phyloP scores from a whole-genome alignment of 2,797 vertebrate species.

The Oreochromis grahami region DNA sequence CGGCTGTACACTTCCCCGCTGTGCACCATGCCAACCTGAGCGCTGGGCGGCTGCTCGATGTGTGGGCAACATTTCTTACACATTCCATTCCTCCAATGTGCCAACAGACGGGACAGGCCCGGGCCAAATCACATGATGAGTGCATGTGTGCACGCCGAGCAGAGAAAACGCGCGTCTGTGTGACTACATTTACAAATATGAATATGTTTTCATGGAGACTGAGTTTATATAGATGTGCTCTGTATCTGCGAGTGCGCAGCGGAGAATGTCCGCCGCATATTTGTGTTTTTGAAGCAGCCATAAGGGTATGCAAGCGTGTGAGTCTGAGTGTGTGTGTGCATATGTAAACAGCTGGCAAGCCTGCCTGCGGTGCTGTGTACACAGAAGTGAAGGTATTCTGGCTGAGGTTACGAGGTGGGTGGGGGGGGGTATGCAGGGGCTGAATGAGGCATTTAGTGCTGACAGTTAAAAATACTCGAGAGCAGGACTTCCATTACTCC shows the following conservation, averaged over 20 bases:
- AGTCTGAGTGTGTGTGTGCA: slow-evolving; percentile 37
- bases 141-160: not conserved
- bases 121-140: slow-evolving; percentile 49
- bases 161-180: slow-evolving; percentile 22
- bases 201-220: slow-evolving; percentile 44
- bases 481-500: slow-evolving; percentile 34
- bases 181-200: slow-evolving; percentile 36
- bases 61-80: slow-evolving; percentile 60
- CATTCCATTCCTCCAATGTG: slow-evolving; percentile 53
- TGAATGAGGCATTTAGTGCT: slow-evolving; percentile 79
- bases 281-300: slow-evolving; percentile 33
- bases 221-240: slow-evolving; percentile 50
- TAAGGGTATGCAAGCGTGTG: slow-evolving; percentile 21
- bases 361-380: slow-evolving; percentile 66
- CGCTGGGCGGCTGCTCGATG: slow-evolving; percentile 49
- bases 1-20: slow-evolving; percentile 62
- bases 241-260: slow-evolving; percentile 34
- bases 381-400: slow-evolving; percentile 74
- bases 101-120: slow-evolving; percentile 54
- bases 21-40: slow-evolving; percentile 73
- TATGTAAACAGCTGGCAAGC: slow-evolving; percentile 72
- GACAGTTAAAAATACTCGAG: slow-evolving; percentile 74
- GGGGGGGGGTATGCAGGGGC: slow-evolving; percentile 42
- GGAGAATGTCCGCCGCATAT: slow-evolving; percentile 29
- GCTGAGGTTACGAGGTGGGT: slow-evolving; percentile 72